Evolutionary conservation across 2,888 invertebrate genomes (phyloP).

Genomic region (Linnaemya tessellans): DNA sequence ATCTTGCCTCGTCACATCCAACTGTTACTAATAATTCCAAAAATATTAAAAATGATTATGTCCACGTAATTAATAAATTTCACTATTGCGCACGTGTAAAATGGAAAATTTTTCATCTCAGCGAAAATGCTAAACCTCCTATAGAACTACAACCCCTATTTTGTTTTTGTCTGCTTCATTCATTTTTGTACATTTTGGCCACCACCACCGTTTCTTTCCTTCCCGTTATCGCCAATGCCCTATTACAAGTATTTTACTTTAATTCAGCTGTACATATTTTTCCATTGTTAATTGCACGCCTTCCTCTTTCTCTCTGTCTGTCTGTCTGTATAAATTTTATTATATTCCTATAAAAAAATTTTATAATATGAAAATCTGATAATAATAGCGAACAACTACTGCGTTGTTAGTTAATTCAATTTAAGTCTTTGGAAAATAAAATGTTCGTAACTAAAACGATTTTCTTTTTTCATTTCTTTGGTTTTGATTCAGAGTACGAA

Average conservation of each 20-base stretch:
- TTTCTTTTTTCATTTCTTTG: slow-evolving; percentile 8
- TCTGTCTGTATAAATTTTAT: slow-evolving; percentile 11
- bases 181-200: neutral
- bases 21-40: slow-evolving; percentile 33
- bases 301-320: neutral
- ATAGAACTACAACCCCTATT: slow-evolving; percentile 39
- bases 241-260: neutral
- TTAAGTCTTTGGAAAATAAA: slow-evolving; percentile 60
- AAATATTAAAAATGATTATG: slow-evolving; percentile 10
- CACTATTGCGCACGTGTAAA: slow-evolving; percentile 51
- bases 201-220: neutral
- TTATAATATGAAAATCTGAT: slow-evolving; percentile 38
- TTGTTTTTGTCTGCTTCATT: neutral
- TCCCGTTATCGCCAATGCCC: slow-evolving; percentile 4
- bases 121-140: slow-evolving; percentile 15
- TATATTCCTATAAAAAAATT: slow-evolving; percentile 41
- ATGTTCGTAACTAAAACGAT: slow-evolving; percentile 35
- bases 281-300: slow-evolving; percentile 63
- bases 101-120: slow-evolving; percentile 31
- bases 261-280: slow-evolving; percentile 53
- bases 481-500: slow-evolving; percentile 6
- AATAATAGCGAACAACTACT: slow-evolving; percentile 40
- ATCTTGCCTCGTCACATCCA: slow-evolving; percentile 5
- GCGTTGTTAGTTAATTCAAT: slow-evolving; percentile 61
- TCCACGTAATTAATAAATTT: slow-evolving; percentile 38